phyloP scores from a whole-genome alignment of 1,140 invertebrate species.

The Zaprionus kolodkinae region DNA sequence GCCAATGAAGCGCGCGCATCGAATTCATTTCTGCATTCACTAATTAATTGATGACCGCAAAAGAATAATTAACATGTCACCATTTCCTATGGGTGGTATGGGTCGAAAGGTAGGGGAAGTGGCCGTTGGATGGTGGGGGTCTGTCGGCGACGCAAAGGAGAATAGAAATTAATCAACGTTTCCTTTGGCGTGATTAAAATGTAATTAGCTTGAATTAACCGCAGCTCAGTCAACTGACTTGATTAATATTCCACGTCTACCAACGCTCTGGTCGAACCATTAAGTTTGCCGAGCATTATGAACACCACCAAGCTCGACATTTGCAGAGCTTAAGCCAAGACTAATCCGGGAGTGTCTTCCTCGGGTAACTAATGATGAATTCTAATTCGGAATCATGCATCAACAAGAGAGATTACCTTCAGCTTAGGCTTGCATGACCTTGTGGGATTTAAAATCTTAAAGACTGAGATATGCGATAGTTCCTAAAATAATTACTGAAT shows the following conservation, averaged over 20 bases:
- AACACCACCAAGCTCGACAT: not conserved
- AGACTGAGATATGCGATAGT: not conserved
- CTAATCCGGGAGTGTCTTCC: not conserved
- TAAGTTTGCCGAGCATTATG: slow-evolving; percentile 9
- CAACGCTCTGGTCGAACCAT: not conserved
- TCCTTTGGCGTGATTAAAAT: slow-evolving; percentile 50
- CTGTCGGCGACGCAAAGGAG: slow-evolving; percentile 6
- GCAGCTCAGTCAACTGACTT: slow-evolving; percentile 41
- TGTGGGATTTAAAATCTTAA: not conserved
- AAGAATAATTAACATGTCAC: slow-evolving; percentile 33
- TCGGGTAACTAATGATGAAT: not conserved
- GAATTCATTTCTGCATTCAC: slow-evolving; percentile 50
- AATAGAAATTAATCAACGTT: slow-evolving; percentile 63
- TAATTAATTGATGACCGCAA: slow-evolving; percentile 67
- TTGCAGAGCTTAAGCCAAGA: not conserved
- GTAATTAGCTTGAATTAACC: slow-evolving; percentile 64
- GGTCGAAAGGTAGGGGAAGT: not conserved
- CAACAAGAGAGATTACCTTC: not conserved
- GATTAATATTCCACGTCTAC: slow-evolving; percentile 45
- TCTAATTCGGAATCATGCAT: not conserved
- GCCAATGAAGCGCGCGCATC: slow-evolving; percentile 45
- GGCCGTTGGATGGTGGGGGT: not conserved
- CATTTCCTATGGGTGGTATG: not conserved
- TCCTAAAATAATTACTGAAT: not conserved
- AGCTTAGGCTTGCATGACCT: not conserved